Evolutionary conservation across 2,113 vertebrate genomes (phyloP).

Genomic region (Anoura caudifer): DNA sequence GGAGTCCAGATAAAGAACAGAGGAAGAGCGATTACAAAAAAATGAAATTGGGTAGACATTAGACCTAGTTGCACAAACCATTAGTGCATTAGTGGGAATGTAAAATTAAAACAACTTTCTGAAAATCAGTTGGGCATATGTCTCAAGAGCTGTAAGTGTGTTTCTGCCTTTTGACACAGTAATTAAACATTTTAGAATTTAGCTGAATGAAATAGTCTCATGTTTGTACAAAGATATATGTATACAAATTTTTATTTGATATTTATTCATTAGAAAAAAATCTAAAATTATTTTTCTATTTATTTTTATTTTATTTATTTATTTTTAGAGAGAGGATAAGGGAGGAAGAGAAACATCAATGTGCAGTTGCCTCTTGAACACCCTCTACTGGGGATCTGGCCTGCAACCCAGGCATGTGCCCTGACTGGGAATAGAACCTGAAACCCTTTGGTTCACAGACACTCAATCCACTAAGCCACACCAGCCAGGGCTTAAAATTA

Average conservation of each 20-base stretch:
- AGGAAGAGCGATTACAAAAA: not conserved
- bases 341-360: too few species aligned
- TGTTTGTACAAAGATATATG: not conserved
- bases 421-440: too few species aligned
- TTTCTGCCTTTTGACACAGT: not conserved
- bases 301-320: too few species aligned
- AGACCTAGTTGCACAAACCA: not conserved
- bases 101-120: not conserved
- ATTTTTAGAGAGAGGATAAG: too few species aligned
- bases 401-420: too few species aligned
- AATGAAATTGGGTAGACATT: not conserved
- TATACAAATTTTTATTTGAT: not conserved
- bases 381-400: too few species aligned
- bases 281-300: not conserved
- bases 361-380: too few species aligned
- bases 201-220: not conserved
- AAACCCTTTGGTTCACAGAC: too few species aligned
- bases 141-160: not conserved
- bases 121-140: not conserved
- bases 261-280: not conserved
- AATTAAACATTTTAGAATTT: not conserved
- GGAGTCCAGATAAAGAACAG: not conserved
- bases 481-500: not conserved
- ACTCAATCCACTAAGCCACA: too few species aligned
- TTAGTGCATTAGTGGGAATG: not conserved